phyloP scores from a whole-genome alignment of 2,113 vertebrate genomes.

The Bostrychus sinensis region DNA sequence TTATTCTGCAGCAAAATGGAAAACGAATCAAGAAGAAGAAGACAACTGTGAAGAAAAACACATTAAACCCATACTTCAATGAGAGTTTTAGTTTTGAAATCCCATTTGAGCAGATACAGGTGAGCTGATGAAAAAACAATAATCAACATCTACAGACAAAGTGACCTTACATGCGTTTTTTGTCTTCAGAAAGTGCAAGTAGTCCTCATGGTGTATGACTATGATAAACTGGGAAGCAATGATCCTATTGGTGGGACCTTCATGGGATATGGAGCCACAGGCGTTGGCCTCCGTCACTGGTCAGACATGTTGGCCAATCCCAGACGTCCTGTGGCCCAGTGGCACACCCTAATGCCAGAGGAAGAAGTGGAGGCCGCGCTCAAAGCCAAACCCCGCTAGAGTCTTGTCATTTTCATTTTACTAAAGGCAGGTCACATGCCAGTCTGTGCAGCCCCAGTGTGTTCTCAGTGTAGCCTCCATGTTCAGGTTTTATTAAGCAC shows the following conservation, averaged over 20 bases:
- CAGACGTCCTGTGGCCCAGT: conserved; percentile 85
- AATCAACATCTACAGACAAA: background rate
- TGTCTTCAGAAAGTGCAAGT: conserved; percentile 81
- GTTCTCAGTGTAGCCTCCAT: conserved; percentile 28
- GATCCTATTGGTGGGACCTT: conserved; percentile 84
- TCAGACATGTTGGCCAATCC: conserved; percentile 88
- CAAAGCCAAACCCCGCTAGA: conserved; percentile 81
- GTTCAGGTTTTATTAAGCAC: conserved; percentile 29
- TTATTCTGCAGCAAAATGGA: conserved; percentile 87
- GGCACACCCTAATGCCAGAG: conserved; percentile 83
- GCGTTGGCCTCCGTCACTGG: conserved; percentile 85
- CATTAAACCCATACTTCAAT: conserved; percentile 91
- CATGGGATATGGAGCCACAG: conserved; percentile 84
- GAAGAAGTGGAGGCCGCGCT: conserved; percentile 82
- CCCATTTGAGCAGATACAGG: conserved; percentile 91
- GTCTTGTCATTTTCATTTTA: background rate
- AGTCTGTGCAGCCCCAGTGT: conserved; percentile 21
- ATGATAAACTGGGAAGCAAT: conserved; percentile 83
- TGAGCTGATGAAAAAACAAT: too few relatives aligned
- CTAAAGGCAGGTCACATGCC: conserved; percentile 1
- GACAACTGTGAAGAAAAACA: conserved; percentile 93
- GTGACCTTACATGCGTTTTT: background rate
- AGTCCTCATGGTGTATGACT: conserved; percentile 79
- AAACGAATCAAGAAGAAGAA: conserved; percentile 92
- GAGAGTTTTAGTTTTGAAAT: conserved; percentile 93